Evolutionary conservation across 2,888 invertebrate species (phyloP).

Genomic region (Hemaris fuciformis): DNA sequence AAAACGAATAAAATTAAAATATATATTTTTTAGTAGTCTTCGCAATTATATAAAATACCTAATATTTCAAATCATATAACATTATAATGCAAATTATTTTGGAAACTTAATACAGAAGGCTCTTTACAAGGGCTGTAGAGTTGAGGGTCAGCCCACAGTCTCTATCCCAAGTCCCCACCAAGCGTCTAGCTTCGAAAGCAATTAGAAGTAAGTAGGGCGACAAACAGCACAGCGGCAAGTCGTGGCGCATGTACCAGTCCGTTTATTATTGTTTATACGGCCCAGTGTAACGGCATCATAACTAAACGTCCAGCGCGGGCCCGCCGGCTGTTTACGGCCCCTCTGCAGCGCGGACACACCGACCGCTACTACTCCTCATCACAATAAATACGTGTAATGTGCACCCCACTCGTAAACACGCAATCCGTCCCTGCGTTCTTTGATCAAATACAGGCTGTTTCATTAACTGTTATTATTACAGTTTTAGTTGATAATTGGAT

Average conservation of each 20-base stretch:
- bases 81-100: no score
- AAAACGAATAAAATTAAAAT: no score
- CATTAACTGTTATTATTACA: neutral
- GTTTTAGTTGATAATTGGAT: neutral
- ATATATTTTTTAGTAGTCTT: no score
- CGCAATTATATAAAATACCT: no score
- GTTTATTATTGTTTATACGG: conserved; percentile 5
- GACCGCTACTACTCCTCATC: neutral
- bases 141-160: neutral
- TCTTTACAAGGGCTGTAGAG: no score
- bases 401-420: neutral
- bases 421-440: neutral
- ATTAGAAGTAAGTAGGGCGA: conserved; percentile 11
- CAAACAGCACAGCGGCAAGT: conserved; percentile 3
- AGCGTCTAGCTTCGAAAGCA: conserved; percentile 2
- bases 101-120: no score
- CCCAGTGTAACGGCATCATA: neutral
- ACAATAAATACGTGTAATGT: conserved; percentile 1
- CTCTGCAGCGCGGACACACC: neutral
- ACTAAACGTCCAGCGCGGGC: neutral
- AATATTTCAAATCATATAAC: no score
- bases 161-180: neutral
- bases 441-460: neutral
- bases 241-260: neutral
- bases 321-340: neutral